Evolutionary conservation across 2,888 invertebrate species (phyloP).

Genomic region (Chloromyia formosa): DNA sequence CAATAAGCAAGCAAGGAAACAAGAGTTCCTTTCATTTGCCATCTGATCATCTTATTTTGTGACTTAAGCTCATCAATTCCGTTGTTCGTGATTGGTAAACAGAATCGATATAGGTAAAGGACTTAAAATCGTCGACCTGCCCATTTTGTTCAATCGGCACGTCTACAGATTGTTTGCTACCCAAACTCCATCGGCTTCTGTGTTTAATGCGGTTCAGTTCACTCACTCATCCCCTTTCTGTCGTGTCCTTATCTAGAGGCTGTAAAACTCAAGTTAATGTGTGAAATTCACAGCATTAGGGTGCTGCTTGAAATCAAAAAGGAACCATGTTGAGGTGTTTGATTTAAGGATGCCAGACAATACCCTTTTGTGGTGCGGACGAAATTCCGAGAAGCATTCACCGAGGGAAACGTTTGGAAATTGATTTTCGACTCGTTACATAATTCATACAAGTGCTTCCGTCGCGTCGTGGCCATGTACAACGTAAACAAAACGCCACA

Average conservation of each 20-base stretch:
- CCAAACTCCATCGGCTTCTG: neutral
- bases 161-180: no score
- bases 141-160: no score
- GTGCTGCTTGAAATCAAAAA: neutral
- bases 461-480: neutral
- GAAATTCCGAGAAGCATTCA: neutral
- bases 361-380: neutral
- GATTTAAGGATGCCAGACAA: neutral
- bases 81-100: neutral
- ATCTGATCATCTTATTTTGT: slow-evolving; percentile 1
- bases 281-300: slow-evolving; percentile 4
- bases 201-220: neutral
- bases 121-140: neutral
- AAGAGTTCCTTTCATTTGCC: neutral
- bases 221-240: neutral
- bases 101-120: neutral
- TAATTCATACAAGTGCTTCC: neutral
- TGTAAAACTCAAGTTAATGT: neutral
- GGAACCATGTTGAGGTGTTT: neutral
- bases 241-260: neutral
- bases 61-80: neutral
- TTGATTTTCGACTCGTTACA: neutral
- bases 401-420: neutral
- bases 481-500: no score
- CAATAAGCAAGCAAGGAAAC: slow-evolving; percentile 2